Base-by-base conservation (phyloP, 64 coral and sea anemone species). In the Stylophora pistillata region DNA sequence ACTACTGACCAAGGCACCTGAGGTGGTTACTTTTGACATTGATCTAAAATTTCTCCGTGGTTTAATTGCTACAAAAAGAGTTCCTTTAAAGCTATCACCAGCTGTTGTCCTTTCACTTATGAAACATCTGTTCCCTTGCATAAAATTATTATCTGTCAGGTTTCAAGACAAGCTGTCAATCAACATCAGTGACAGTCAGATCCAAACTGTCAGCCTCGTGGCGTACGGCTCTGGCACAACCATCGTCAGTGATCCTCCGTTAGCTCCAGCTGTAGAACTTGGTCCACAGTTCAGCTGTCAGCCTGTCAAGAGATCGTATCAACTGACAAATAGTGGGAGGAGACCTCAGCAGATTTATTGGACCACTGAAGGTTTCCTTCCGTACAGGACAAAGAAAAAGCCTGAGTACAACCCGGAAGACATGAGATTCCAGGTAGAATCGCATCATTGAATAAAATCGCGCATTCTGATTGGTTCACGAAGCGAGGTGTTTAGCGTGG, bases 271-370 rank as follows among this genome's bases (percentile, higher is more conserved):
- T 41, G 92, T 98, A 10, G 79, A 87, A 47, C 81, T 98, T 14
- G 96, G 92, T 53, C 92, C 96, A 23, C 96, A 94, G 81, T 98
- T 98, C 81, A 98, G 96, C 55, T 92, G 89, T 68, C 89, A 89
- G 32, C 93, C 96, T 13, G 91, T 93, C 29, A 88, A 72, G 28
- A 82, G 86, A 21, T 77, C 34, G 73, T 98, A 94, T 53, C 81
- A 76, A 16, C 60, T 98, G 25, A 98, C 89, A 3, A 98, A 98
- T 69, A 94, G 91, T 41, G 96, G 96, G n/a, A 63, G 96, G 7
- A 91, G 96, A 41, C 81, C 96, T 87, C 96, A 98, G 34, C 96
- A 98, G 82, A 92, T 98, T 15, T 98, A 98, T 52, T 98, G 95
- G 95, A 88, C 92, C 30, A 98, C 95, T 55, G 95, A 98, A 57